Conservation (phyloP, 2,888 invertebrate species). For the Sarcophaga variegata region DNA sequence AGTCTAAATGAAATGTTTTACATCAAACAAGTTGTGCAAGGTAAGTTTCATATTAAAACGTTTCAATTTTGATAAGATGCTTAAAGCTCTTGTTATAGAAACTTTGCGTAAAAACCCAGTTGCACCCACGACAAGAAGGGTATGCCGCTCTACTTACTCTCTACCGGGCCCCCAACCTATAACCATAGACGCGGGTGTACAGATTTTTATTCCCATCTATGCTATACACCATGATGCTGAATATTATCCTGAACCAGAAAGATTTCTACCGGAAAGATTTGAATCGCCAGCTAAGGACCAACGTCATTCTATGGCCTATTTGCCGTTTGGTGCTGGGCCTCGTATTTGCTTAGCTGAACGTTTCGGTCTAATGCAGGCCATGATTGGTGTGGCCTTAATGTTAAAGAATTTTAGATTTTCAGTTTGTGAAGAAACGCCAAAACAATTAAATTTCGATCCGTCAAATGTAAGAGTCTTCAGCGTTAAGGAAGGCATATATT, state of each 20-base stretch:
- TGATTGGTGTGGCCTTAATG: constrained; percentile 70
- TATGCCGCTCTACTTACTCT: constrained; percentile 82
- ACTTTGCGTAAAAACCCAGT: constrained; percentile 83
- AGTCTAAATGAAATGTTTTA: constrained; percentile 73
- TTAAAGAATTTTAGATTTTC: constrained; percentile 71
- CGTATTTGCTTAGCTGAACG: constrained; percentile 72
- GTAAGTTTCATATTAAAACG: constrained; percentile 56
- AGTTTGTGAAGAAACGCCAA: constrained; percentile 47
- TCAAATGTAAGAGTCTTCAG: constrained; percentile 65
- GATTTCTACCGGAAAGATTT: constrained; percentile 82
- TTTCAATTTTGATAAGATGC: not conserved
- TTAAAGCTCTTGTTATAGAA: constrained; percentile 77
- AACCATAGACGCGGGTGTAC: constrained; percentile 80
- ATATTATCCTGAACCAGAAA: constrained; percentile 78
- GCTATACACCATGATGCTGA: constrained; percentile 80
- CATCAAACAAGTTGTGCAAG: constrained; percentile 72
- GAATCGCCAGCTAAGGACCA: constrained; percentile 82
- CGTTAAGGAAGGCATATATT: constrained; percentile 71
- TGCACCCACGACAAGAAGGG: constrained; percentile 82
- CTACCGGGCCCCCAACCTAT: constrained; percentile 81
- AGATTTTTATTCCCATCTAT: constrained; percentile 74
- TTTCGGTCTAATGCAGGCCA: constrained; percentile 72
- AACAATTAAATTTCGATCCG: constrained; percentile 31
- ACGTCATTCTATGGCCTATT: constrained; percentile 77
- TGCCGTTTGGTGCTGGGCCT: constrained; percentile 73